A percentile compares a stretch with the other conserved stretches of the same genome.
These are phyloP conservation scores for Tipula helvola DNA, from an alignment of 2,888 invertebrate species.

Conservation along the genomic window DNA sequence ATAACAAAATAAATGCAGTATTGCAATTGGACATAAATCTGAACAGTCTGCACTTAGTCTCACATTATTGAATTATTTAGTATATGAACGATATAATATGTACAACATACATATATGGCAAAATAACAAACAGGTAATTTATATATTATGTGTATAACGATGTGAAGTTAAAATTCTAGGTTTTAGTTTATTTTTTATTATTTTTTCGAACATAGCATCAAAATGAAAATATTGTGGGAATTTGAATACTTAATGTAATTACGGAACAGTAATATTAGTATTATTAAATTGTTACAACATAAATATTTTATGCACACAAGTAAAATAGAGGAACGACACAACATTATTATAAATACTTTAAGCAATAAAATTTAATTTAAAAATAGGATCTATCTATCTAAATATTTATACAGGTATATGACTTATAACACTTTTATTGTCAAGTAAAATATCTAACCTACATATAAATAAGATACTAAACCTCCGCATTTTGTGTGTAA, in stretches of 20 bases:
- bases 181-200: neutral
- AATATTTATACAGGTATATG: neutral
- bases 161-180: neutral
- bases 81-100: neutral
- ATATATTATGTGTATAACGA: neutral
- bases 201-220: neutral
- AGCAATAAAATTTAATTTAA: too few relatives aligned
- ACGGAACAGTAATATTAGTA: neutral
- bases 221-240: neutral
- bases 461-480: neutral
- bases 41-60: constrained; percentile 4
- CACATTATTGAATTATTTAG: neutral
- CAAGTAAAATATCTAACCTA: neutral
- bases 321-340: neutral
- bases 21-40: neutral
- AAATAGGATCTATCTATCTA: neutral
- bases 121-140: neutral
- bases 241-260: neutral
- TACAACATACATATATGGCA: neutral
- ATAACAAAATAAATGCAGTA: neutral
- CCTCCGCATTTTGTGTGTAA: neutral
- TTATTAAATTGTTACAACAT: neutral
- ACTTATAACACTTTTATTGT: neutral
- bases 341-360: neutral
- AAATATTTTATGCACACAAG: neutral